A percentile compares a stretch with the other conserved stretches of the same genome.
These are phyloP conservation scores for Aramus guarauna DNA, from an alignment of 2,113 vertebrate species.

Conservation along the genomic window DNA sequence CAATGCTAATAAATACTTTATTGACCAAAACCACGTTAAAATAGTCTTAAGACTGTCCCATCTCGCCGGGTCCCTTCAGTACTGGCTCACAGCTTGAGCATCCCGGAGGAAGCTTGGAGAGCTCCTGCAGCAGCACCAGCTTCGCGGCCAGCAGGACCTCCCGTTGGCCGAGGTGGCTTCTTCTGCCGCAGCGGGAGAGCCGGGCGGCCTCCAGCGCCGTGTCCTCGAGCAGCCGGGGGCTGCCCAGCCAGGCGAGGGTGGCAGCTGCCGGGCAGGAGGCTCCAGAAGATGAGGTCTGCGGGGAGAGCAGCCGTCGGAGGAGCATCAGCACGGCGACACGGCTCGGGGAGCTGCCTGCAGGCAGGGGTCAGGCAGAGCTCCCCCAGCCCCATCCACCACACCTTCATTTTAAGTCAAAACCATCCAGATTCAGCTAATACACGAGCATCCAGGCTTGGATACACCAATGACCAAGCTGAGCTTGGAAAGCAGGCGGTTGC, in stretches of 20 bases:
- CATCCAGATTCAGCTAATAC: too few relatives aligned
- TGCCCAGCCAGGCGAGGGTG: neutral
- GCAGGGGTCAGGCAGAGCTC: fast-evolving
- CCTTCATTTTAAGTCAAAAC: neutral
- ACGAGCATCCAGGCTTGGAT: fast-evolving
- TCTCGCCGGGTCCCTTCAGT: neutral
- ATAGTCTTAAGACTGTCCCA: neutral
- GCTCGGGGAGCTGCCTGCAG: neutral
- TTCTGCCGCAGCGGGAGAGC: neutral
- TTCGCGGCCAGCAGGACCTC: constrained; percentile 9
- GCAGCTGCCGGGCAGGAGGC: neutral
- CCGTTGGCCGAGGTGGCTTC: neutral
- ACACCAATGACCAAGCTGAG: fast-evolving
- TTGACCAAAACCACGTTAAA: neutral
- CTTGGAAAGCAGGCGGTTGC: fast-evolving
- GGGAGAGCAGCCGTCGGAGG: neutral
- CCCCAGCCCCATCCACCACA: neutral
- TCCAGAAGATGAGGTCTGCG: neutral
- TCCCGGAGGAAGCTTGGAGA: neutral
- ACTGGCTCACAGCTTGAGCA: fast-evolving
- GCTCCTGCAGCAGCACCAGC: constrained; percentile 15
- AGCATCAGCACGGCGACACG: neutral
- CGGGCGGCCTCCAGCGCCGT: neutral
- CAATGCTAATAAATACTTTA: neutral
- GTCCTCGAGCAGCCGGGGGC: neutral